Evolutionary conservation across 2,888 invertebrate genomes (phyloP).

Genomic region (Spodoptera littoralis): DNA sequence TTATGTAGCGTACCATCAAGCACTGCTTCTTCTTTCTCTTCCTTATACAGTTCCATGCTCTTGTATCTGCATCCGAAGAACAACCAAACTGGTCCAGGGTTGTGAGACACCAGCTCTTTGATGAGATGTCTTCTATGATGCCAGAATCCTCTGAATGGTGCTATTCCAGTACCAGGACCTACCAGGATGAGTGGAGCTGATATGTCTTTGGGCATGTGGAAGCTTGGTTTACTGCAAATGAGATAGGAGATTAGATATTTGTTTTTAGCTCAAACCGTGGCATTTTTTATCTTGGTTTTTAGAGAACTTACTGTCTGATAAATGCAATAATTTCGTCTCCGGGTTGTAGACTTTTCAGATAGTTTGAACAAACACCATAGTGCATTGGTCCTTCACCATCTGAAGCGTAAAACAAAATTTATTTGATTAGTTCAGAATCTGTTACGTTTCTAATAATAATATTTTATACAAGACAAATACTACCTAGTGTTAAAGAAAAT

Average conservation of each 20-base stretch:
- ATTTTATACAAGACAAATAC: background rate
- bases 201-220: conserved; percentile 94
- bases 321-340: conserved; percentile 92
- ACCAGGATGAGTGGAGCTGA: conserved; percentile 94
- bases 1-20: conserved; percentile 91
- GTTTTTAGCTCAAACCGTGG: background rate
- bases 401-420: conserved; percentile 62
- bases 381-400: conserved; percentile 94
- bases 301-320: conserved; percentile 91
- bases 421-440: background rate
- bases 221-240: conserved; percentile 92
- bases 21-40: conserved; percentile 93
- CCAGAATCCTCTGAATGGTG: conserved; percentile 98
- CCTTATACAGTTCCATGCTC: conserved; percentile 93
- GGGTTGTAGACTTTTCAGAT: conserved; percentile 91
- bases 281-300: background rate
- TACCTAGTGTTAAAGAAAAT: too few relatives aligned
- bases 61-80: conserved; percentile 96
- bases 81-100: conserved; percentile 90
- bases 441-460: too few relatives aligned
- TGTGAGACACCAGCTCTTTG: conserved; percentile 53
- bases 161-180: conserved; percentile 97
- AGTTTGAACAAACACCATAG: conserved; percentile 97
- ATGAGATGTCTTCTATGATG: conserved; percentile 90
- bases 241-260: conserved; percentile 31